These are phyloP conservation scores for Podarcis cretensis DNA, from an alignment of 2,113 vertebrate genomes.

Conservation along the genomic window DNA sequence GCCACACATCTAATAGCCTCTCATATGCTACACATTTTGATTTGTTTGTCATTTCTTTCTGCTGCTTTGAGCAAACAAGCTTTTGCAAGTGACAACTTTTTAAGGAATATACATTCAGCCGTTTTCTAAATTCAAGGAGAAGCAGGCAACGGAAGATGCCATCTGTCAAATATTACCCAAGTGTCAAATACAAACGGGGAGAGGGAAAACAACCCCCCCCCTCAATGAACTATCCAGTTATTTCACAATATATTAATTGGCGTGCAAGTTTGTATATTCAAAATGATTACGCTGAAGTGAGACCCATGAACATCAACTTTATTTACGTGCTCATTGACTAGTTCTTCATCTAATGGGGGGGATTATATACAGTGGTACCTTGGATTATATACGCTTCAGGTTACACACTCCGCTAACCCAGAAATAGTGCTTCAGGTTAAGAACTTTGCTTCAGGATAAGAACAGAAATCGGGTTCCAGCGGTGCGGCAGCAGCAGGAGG, in stretches of 20 bases:
- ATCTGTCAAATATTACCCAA: constrained; percentile 13
- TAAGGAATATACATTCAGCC: constrained; percentile 21
- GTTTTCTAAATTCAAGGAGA: constrained; percentile 26
- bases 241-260: not conserved
- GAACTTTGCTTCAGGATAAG: too few species aligned
- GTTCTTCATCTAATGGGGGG: not conserved
- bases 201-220: constrained; percentile 8
- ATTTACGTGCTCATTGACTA: not conserved
- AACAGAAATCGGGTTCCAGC: too few species aligned
- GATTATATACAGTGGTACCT: too few species aligned
- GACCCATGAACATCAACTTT: not conserved
- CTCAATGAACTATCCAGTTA: not conserved
- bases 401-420: too few species aligned
- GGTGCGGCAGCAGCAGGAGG: too few species aligned
- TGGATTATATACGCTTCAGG: too few species aligned
- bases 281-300: not conserved
- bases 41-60: not conserved
- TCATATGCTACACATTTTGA: not conserved
- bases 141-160: not conserved
- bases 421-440: too few species aligned
- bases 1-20: not conserved
- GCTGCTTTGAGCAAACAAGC: constrained; percentile 28
- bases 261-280: not conserved
- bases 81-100: constrained; percentile 29
- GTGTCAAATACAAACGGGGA: constrained; percentile 32